Evolutionary conservation across 2,888 invertebrate species (phyloP).

Genomic region (Netelia melanura): DNA sequence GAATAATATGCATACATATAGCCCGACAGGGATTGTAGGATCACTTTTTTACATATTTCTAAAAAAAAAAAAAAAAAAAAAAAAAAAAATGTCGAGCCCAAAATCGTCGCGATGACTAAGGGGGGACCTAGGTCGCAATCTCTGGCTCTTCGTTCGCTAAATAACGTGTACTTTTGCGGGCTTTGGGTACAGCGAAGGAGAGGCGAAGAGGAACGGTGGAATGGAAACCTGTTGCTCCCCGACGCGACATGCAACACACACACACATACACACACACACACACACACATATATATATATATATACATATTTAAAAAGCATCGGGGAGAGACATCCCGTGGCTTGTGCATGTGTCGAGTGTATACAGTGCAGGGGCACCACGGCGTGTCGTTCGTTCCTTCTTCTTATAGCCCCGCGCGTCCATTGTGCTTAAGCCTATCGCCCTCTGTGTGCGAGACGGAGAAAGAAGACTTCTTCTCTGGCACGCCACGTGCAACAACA

Average conservation of each 20-base stretch:
- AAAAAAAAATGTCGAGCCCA: not conserved
- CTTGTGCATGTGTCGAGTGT: slow-evolving; percentile 23
- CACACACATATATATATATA: not conserved
- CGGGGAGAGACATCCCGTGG: not conserved
- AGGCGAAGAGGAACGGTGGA: slow-evolving; percentile 41
- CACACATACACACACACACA: not conserved
- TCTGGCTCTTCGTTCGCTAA: not conserved
- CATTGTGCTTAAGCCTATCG: slow-evolving; percentile 56
- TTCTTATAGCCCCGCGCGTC: slow-evolving; percentile 18
- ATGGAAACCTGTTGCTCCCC: slow-evolving; percentile 81
- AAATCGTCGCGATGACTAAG: not conserved
- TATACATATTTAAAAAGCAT: not conserved
- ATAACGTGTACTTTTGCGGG: slow-evolving; percentile 23
- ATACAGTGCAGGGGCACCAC: slow-evolving; percentile 20
- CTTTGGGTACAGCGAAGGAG: slow-evolving; percentile 36
- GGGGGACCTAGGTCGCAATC: not conserved
- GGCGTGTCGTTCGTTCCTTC: slow-evolving; percentile 40
- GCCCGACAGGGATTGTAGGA: not conserved
- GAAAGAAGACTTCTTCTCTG: slow-evolving; percentile 69
- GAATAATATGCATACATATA: not conserved
- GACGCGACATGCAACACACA: not conserved
- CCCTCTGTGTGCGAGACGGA: slow-evolving; percentile 63
- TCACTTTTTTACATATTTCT: not conserved
- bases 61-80: not conserved
- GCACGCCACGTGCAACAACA: slow-evolving; percentile 68